Conservation (phyloP, 2,797 vertebrate genomes). For the Arrhamphus sclerolepis region DNA sequence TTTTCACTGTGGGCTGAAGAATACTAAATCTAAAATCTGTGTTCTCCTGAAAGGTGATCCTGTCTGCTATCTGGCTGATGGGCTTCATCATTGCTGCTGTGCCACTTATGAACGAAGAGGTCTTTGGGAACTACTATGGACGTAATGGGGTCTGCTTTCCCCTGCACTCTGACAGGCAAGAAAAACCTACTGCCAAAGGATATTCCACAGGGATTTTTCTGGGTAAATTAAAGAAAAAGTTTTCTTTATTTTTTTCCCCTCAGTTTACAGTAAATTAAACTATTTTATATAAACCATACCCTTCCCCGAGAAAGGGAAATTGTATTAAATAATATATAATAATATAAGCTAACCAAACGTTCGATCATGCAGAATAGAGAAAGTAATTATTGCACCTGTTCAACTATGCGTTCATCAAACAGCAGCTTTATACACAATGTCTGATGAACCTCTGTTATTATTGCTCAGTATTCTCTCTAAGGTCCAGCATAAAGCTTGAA, state of each 20-base stretch:
- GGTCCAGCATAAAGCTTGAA: neutral
- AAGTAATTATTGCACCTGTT: too few relatives aligned
- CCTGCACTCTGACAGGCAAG: conserved; percentile 85
- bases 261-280: neutral
- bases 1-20: conserved; percentile 4
- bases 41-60: conserved; percentile 48
- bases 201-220: conserved; percentile 90
- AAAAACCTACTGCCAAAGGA: conserved; percentile 82
- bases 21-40: neutral
- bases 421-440: conserved; percentile 18
- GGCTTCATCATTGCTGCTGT: conserved; percentile 84
- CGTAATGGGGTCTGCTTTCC: conserved; percentile 89
- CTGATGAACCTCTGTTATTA: neutral
- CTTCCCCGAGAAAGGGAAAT: neutral
- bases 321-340: neutral
- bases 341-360: neutral
- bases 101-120: conserved; percentile 83
- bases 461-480: conserved; percentile 28
- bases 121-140: conserved; percentile 90
- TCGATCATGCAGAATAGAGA: too few relatives aligned
- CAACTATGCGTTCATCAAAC: too few relatives aligned
- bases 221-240: conserved; percentile 73
- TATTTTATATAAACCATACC: neutral
- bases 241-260: neutral
- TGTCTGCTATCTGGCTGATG: conserved; percentile 82